Conservation (phyloP, 1,140 invertebrate species). For the Harlomillsia oculata region DNA sequence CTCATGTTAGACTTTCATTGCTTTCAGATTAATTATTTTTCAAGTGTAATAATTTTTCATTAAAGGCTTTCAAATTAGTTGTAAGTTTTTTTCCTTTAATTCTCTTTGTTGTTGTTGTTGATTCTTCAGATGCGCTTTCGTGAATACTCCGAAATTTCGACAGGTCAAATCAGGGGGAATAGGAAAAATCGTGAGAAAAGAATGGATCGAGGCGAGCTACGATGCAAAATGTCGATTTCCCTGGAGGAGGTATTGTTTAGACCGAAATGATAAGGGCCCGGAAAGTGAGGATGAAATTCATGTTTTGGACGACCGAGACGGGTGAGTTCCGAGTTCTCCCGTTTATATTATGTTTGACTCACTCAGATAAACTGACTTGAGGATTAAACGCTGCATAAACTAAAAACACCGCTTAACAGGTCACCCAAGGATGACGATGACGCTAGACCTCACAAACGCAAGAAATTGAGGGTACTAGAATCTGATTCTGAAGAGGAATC, state of each 20-base stretch:
- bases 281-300: slow-evolving; percentile 41
- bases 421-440: slow-evolving; percentile 11
- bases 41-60: no score
- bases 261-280: slow-evolving; percentile 34
- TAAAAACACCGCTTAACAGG: slow-evolving; percentile 16
- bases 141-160: slow-evolving; percentile 76
- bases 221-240: slow-evolving; percentile 53
- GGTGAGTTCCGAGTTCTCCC: no score
- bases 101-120: not conserved
- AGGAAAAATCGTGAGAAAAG: slow-evolving; percentile 59
- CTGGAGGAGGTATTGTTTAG: slow-evolving; percentile 51
- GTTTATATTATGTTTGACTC: not conserved
- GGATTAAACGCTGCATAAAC: no score
- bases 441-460: not conserved
- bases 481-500: not conserved
- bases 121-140: slow-evolving; percentile 64
- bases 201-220: slow-evolving; percentile 66
- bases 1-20: slow-evolving; percentile 55
- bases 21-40: no score
- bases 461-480: not conserved
- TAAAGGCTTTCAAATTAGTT: no score
- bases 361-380: not conserved
- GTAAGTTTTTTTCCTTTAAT: slow-evolving; percentile 6
- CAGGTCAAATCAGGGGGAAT: slow-evolving; percentile 52
- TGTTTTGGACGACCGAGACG: slow-evolving; percentile 28